Conservation (phyloP, 2,797 vertebrate genomes). For the Notolepis coatsorum region DNA sequence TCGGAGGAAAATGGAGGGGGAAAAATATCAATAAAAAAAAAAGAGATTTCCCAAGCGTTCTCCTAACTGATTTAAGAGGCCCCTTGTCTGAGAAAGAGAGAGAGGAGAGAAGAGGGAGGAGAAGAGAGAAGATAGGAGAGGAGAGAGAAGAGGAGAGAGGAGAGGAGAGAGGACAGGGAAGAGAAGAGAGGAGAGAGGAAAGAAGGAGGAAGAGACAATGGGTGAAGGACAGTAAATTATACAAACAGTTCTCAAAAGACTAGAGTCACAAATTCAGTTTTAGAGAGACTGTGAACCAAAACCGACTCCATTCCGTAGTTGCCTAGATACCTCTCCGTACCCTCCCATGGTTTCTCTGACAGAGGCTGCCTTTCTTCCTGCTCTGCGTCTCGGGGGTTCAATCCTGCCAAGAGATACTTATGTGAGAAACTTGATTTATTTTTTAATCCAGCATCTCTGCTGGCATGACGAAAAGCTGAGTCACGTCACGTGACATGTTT, state of each 20-base stretch:
- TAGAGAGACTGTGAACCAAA: conserved; percentile 12
- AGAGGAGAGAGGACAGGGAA: neutral
- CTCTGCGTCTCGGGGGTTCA: too few species aligned
- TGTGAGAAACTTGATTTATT: too few species aligned
- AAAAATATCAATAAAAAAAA: too few species aligned
- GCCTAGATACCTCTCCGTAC: conserved; percentile 66
- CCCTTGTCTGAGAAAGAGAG: conserved; percentile 52
- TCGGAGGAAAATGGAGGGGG: too few species aligned
- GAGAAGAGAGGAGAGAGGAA: neutral
- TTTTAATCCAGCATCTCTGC: too few species aligned
- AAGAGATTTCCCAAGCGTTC: too few species aligned
- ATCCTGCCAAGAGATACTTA: too few species aligned
- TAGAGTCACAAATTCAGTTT: too few species aligned
- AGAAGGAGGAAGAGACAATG: neutral
- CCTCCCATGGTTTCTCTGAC: conserved; percentile 31
- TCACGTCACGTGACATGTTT: too few species aligned
- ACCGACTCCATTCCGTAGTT: too few species aligned
- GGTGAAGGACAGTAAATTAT: conserved; percentile 31
- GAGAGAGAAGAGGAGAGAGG: neutral
- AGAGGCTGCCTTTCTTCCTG: too few species aligned
- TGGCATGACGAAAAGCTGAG: too few species aligned
- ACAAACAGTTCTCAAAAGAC: conserved; percentile 19
- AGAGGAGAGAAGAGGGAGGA: conserved; percentile 5
- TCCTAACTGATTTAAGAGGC: conserved; percentile 72
- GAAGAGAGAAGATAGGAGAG: neutral